Evolutionary conservation across 2,113 vertebrate species (phyloP).

Genomic region (Puffinus mauretanicus): DNA sequence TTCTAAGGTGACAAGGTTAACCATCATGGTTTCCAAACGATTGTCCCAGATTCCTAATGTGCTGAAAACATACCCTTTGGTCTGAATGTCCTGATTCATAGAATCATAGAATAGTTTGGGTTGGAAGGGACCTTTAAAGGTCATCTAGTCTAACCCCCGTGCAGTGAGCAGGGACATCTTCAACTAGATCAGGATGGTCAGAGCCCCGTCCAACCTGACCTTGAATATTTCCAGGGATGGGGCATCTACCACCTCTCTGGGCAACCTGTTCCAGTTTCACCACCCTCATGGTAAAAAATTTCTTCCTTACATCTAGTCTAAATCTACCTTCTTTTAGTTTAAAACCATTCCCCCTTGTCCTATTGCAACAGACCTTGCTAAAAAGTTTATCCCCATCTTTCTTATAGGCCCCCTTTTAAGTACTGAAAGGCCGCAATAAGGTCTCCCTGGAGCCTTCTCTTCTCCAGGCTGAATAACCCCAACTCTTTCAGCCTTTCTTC

Average conservation of each 20-base stretch:
- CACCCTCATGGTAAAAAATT: neutral
- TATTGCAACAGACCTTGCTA: neutral
- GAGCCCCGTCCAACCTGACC: neutral
- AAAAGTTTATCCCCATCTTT: neutral
- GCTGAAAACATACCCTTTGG: neutral
- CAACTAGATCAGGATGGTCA: neutral
- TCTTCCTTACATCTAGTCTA: neutral
- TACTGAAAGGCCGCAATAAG: neutral
- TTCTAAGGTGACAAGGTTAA: neutral
- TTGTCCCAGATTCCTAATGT: neutral
- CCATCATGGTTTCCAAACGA: neutral
- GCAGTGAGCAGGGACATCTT: neutral
- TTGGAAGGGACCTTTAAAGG: neutral
- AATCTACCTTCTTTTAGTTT: neutral
- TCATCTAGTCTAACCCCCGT: neutral
- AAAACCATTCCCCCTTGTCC: neutral
- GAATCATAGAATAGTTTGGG: neutral
- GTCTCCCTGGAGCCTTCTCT: neutral
- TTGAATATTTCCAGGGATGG: neutral
- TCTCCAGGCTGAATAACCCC: neutral
- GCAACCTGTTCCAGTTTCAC: neutral
- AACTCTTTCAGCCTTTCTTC: too few relatives aligned
- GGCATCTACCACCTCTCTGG: neutral
- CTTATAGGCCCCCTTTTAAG: neutral
- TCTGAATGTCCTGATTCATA: neutral